These are phyloP conservation scores for Sesamia inferens DNA, from an alignment of 2,888 invertebrate genomes.

Conservation along the genomic window DNA sequence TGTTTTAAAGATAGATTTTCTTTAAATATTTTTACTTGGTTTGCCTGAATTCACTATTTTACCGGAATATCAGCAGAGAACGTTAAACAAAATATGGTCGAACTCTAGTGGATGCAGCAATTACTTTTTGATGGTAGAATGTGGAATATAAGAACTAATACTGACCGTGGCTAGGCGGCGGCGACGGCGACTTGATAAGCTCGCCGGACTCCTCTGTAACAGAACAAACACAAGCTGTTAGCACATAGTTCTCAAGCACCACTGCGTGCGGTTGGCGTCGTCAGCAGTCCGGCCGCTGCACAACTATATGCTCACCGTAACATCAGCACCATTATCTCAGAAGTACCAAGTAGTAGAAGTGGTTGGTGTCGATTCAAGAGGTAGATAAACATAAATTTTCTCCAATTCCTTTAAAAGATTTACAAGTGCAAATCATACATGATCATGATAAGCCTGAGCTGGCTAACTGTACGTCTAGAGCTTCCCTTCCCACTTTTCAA, in stretches of 20 bases:
- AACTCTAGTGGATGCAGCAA: background rate
- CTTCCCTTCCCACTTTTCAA: background rate
- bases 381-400: background rate
- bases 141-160: constrained; percentile 50
- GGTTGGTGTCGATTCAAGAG: background rate
- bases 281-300: background rate
- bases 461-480: background rate
- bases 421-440: background rate
- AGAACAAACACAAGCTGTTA: constrained; percentile 32
- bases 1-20: too few relatives aligned
- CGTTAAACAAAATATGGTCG: background rate
- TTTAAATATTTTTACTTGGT: too few relatives aligned
- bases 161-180: constrained; percentile 94
- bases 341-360: background rate
- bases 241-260: background rate
- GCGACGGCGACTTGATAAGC: constrained; percentile 94
- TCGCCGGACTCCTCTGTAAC: constrained; percentile 90
- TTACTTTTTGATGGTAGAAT: background rate
- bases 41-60: background rate
- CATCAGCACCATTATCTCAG: background rate
- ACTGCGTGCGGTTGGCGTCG: background rate
- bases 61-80: background rate
- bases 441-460: background rate
- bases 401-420: background rate
- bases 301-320: too few relatives aligned